Conservation (phyloP, 2,113 vertebrate species). For the Protobothrops mucrosquamatus region DNA sequence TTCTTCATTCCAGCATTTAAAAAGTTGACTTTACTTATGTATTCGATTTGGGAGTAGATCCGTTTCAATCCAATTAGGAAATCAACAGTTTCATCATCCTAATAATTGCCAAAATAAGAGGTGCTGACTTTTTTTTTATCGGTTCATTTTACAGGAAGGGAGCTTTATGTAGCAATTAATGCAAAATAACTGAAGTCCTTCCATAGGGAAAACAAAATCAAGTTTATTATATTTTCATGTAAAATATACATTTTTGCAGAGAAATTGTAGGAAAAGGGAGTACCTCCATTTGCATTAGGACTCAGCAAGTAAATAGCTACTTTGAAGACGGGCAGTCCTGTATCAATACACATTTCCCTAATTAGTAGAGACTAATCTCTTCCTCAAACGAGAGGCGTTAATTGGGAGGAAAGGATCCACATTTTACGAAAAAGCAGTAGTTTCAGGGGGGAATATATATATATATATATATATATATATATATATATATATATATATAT, state of each 20-base stretch:
- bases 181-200: not conserved
- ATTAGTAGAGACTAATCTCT: not conserved
- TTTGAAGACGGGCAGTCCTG: not conserved
- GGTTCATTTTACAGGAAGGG: not conserved
- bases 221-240: not conserved
- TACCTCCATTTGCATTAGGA: not conserved
- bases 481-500: too few relatives aligned
- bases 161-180: not conserved
- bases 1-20: not conserved
- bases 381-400: not conserved
- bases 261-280: not conserved
- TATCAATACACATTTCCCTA: not conserved
- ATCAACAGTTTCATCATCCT: not conserved
- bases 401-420: not conserved
- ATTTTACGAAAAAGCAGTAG: not conserved
- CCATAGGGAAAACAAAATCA: not conserved
- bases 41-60: not conserved
- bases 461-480: too few relatives aligned
- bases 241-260: not conserved
- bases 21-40: not conserved
- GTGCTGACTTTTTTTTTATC: not conserved
- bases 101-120: not conserved
- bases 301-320: not conserved
- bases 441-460: too few relatives aligned
- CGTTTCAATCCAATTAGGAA: not conserved